phyloP scores from a whole-genome alignment of 2,797 vertebrate genomes.

The Chiloscyllium punctatum region DNA sequence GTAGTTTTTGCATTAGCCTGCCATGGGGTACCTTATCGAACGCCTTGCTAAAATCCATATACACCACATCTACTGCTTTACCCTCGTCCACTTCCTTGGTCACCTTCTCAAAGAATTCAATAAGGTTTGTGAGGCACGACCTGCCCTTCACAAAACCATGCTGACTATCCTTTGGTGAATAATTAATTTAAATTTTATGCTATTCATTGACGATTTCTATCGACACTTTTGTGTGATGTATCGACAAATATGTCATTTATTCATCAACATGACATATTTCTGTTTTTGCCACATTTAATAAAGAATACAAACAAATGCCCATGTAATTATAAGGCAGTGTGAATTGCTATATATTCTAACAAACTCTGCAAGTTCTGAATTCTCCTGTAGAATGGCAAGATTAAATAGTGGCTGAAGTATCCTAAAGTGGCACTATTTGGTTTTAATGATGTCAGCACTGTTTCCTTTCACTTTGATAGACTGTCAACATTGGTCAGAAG shows the following conservation, averaged over 20 bases:
- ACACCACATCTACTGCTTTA: too few relatives aligned
- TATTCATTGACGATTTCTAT: neutral
- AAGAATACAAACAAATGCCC: slow-evolving; percentile 29
- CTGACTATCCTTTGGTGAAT: neutral
- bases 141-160: too few relatives aligned
- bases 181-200: slow-evolving; percentile 14
- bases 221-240: neutral
- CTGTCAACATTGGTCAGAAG: neutral
- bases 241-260: slow-evolving; percentile 25
- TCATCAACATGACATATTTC: neutral
- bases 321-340: slow-evolving; percentile 1
- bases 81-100: too few relatives aligned
- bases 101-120: too few relatives aligned
- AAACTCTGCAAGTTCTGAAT: neutral
- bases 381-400: neutral
- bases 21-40: too few relatives aligned
- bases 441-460: neutral
- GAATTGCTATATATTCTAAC: neutral
- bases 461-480: neutral
- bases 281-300: neutral
- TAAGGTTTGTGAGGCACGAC: too few relatives aligned
- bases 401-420: neutral
- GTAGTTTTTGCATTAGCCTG: too few relatives aligned
- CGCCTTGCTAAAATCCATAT: too few relatives aligned
- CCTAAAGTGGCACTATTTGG: neutral